Evolutionary conservation across 2,797 vertebrate genomes (phyloP).

Genomic region (Silurus lanzhouensis): DNA sequence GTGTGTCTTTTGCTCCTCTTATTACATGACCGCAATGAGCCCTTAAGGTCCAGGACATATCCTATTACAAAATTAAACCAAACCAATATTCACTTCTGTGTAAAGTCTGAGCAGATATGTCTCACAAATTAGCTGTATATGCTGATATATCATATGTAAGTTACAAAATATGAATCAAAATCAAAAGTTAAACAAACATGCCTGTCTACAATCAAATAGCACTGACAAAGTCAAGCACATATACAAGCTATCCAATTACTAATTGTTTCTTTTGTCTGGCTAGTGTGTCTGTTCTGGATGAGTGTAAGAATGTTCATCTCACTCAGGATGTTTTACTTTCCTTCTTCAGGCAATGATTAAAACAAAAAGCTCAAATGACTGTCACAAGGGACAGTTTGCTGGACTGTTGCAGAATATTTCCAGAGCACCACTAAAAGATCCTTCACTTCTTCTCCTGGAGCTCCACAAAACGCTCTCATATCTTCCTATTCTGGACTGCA

Average conservation of each 20-base stretch:
- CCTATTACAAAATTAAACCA: background rate
- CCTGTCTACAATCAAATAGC: constrained; percentile 10
- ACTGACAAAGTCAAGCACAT: background rate
- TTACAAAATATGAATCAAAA: background rate
- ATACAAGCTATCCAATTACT: constrained; percentile 26
- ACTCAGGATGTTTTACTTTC: constrained; percentile 47
- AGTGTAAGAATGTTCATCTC: background rate
- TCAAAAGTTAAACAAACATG: background rate
- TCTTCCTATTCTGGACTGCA: constrained; percentile 17
- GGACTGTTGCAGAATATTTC: constrained; percentile 16
- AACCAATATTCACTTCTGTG: background rate
- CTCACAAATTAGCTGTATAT: background rate
- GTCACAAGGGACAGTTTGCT: constrained; percentile 26
- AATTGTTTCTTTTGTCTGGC: constrained; percentile 41
- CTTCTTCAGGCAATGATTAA: constrained; percentile 32
- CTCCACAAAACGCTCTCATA: background rate
- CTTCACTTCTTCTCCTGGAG: constrained; percentile 11
- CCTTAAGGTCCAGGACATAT: constrained; percentile 9
- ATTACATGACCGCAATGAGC: constrained; percentile 20
- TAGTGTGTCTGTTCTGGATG: constrained; percentile 28
- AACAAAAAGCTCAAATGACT: constrained; percentile 36
- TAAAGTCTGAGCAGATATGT: background rate
- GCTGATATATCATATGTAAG: background rate
- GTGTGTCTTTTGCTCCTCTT: constrained; percentile 4
- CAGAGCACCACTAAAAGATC: constrained; percentile 10